These are phyloP conservation scores for Saturnia japonica DNA, from an alignment of 2,888 invertebrate species.

Conservation along the genomic window DNA sequence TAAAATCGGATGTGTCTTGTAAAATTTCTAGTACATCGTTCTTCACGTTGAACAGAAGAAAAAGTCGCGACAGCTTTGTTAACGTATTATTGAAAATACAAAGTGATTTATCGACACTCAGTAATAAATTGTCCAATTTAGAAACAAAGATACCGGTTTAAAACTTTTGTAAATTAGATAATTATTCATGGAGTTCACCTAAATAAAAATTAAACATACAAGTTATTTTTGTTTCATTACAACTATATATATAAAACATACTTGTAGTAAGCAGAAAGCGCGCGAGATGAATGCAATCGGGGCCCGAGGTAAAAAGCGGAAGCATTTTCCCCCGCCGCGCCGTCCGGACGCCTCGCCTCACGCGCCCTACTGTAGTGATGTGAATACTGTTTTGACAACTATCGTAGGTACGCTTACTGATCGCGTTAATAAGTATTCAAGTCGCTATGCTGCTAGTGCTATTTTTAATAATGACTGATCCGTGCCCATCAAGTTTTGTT, in stretches of 20 bases:
- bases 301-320: no score
- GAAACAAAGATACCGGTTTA: slow-evolving; percentile 55
- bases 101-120: slow-evolving; percentile 60
- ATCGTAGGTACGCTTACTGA: no score
- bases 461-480: no score
- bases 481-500: no score
- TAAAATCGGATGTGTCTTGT: slow-evolving; percentile 56
- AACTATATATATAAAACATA: not conserved
- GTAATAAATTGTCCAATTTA: slow-evolving; percentile 60
- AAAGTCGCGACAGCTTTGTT: slow-evolving; percentile 64
- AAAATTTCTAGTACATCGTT: slow-evolving; percentile 61
- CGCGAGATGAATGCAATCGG: no score
- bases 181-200: not conserved
- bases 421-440: no score
- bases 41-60: slow-evolving; percentile 56
- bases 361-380: no score
- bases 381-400: no score
- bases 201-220: not conserved
- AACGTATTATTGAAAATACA: slow-evolving; percentile 69
- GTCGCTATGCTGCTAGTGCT: no score
- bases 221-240: not conserved
- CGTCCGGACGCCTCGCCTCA: no score
- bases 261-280: no score
- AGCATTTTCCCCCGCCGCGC: no score
- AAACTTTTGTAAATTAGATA: not conserved